Conservation (phyloP, 1,140 invertebrate genomes). For the Cydia pomonella region DNA sequence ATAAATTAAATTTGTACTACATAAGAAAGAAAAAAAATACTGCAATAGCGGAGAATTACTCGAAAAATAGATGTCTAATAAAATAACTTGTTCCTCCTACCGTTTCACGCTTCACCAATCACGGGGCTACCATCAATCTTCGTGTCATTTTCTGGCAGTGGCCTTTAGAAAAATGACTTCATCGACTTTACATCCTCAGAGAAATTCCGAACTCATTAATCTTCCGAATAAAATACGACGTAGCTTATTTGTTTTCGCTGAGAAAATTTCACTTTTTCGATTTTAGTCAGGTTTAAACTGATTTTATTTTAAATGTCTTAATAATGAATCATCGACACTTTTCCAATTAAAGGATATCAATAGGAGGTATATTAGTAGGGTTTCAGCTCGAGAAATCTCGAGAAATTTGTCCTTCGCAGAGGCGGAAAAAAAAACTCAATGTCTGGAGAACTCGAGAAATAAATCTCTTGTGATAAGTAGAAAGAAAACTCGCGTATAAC, state of each 20-base stretch:
- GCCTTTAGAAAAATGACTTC: conserved; percentile 66
- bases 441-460: too few species aligned
- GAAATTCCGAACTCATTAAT: conserved; percentile 68
- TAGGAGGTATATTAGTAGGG: too few species aligned
- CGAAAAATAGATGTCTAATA: conserved; percentile 16
- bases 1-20: too few species aligned
- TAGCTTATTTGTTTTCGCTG: conserved; percentile 27
- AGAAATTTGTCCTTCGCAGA: too few species aligned
- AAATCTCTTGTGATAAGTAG: too few species aligned
- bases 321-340: neutral
- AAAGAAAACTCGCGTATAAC: too few species aligned
- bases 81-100: conserved; percentile 24
- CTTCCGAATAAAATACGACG: conserved; percentile 45
- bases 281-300: conserved; percentile 7
- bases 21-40: too few species aligned
- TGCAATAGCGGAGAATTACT: neutral
- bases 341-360: neutral
- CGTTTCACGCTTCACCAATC: conserved; percentile 31
- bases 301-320: conserved; percentile 10
- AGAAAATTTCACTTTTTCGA: conserved; percentile 19
- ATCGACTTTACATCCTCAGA: conserved; percentile 64
- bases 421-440: too few species aligned
- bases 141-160: conserved; percentile 63
- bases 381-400: too few species aligned
- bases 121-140: conserved; percentile 57